Evolutionary conservation across 2,888 invertebrate species (phyloP), one percentile per base, ranked within the genome.

Genomic region (Hipparchia sbordonii): DNA sequence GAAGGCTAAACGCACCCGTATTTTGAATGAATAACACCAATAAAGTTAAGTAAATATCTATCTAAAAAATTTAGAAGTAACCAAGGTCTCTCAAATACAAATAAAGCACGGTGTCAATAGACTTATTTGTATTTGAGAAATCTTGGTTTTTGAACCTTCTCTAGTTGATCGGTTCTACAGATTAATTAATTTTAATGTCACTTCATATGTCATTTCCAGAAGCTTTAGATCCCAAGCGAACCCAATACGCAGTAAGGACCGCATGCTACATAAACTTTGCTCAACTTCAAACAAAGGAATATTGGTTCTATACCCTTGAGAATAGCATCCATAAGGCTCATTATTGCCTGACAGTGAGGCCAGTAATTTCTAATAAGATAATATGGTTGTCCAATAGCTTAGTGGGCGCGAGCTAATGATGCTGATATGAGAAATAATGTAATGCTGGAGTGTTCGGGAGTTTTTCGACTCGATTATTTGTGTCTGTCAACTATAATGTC

Each of bases 361-460:
- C 82, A 83, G 85, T 88, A 86, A 86, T 86, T 89, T 85, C 88
- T 89, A 88, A 89, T 90, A 89, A 89, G 85, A 85, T 87, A 88
- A 87, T 87, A 86, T 84, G 86, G 83, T 79, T 79, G 82, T 87
- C 88, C 88, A 87, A 89, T 89, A 88, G 73, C 78, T 74, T 72
- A 69, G 70, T 76, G 77, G 77, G 77, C 72, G 76, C 75, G 61
- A 67, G 82, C 81, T 85, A 85, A 85, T 86, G 86, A 85, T 77
- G 79, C 79, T 78, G 77, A 78, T 80, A 85, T 81, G 78, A 82
- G 82, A 81, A 83, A 82, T 80, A 81, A 84, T 84, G 67, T 67
- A 10, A 67, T 10, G 51, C 12, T 51, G 61, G 61, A 61, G 52
- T 39, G 61, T 39, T 69, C 69, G 61, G 61, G 69, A 69, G 33